Evolutionary conservation across 2,888 invertebrate species (phyloP).

Genomic region (Gari tellinella): DNA sequence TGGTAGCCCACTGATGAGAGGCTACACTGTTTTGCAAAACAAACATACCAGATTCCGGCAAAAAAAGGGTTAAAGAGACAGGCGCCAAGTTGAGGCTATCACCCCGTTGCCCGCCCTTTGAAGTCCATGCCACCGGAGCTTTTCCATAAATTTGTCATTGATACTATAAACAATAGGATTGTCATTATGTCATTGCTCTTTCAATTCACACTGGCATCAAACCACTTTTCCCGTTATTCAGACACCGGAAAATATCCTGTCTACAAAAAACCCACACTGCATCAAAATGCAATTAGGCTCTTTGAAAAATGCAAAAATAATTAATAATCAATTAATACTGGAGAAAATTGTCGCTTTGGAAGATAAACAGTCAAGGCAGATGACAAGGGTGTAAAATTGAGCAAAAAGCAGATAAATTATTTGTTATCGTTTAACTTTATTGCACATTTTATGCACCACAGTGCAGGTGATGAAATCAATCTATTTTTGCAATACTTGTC

Average conservation of each 20-base stretch:
- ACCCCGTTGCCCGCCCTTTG: conserved; percentile 20
- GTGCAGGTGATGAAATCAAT: conserved; percentile 3
- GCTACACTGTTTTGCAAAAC: too few species aligned
- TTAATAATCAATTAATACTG: conserved; percentile 45
- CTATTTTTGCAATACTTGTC: not conserved
- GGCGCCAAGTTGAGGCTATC: not conserved
- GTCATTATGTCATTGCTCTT: conserved; percentile 29
- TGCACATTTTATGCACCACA: conserved; percentile 8
- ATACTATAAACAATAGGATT: conserved; percentile 34
- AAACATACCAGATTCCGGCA: too few species aligned
- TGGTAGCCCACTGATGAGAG: too few species aligned
- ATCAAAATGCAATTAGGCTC: not conserved
- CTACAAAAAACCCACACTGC: too few species aligned
- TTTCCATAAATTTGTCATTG: conserved; percentile 39
- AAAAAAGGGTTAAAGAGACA: conserved; percentile 1
- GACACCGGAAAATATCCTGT: too few species aligned
- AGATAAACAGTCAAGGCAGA: conserved; percentile 26
- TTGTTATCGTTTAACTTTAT: conserved; percentile 19
- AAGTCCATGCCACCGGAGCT: conserved; percentile 42
- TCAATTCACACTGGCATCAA: conserved; percentile 16
- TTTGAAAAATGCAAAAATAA: conserved; percentile 38
- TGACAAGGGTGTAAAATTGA: conserved; percentile 25
- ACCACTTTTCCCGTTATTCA: conserved; percentile 1
- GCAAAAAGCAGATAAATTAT: conserved; percentile 30
- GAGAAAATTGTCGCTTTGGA: conserved; percentile 9